phyloP scores from a whole-genome alignment of 1,140 invertebrate species.

The Nephila pilipes region DNA sequence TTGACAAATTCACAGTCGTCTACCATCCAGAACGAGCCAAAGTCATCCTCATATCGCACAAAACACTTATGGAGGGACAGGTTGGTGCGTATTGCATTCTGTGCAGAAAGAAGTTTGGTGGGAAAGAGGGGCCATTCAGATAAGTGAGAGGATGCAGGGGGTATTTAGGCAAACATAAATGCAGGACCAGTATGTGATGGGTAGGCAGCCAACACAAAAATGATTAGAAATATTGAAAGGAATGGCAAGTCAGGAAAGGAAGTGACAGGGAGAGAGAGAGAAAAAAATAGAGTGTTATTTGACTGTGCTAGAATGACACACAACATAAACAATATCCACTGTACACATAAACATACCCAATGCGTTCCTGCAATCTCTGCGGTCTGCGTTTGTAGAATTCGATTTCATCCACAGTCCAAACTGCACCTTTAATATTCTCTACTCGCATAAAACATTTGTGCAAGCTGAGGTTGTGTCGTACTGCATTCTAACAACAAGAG shows the following conservation, averaged over 20 bases:
- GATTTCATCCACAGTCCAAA: constrained; percentile 99
- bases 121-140: constrained; percentile 81
- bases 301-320: constrained; percentile 73
- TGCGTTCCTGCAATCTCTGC: constrained; percentile 88
- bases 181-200: constrained; percentile 52
- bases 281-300: constrained; percentile 74
- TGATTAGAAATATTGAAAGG: constrained; percentile 77
- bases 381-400: constrained; percentile 99
- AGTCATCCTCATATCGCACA: constrained; percentile 99
- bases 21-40: constrained; percentile 99
- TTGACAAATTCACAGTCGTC: constrained; percentile 98
- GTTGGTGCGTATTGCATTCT: constrained; percentile 99
- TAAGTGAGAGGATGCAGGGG: constrained; percentile 52
- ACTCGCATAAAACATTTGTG: constrained; percentile 99
- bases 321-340: constrained; percentile 70
- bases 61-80: constrained; percentile 99
- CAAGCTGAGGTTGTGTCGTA: constrained; percentile 99
- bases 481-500: constrained; percentile 92
- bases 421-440: constrained; percentile 99
- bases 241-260: constrained; percentile 79
- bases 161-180: constrained; percentile 59
- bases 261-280: constrained; percentile 65
- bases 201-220: constrained; percentile 72
- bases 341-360: constrained; percentile 76
- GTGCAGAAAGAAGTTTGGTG: constrained; percentile 83